A percentile compares a stretch with the other conserved stretches of the same genome.
These are phyloP conservation scores for Brenthis daphne DNA, from an alignment of 2,888 invertebrate genomes.

Conservation along the genomic window DNA sequence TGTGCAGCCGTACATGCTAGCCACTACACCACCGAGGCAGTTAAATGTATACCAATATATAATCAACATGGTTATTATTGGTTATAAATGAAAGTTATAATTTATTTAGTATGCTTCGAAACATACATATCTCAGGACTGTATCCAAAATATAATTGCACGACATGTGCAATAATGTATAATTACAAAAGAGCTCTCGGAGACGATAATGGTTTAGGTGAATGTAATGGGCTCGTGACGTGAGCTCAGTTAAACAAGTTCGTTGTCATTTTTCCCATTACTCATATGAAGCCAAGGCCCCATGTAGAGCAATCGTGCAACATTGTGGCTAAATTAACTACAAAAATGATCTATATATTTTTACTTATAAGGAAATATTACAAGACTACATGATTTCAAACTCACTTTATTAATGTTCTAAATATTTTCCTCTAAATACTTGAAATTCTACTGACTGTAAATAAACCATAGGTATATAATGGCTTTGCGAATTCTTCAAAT, in stretches of 20 bases:
- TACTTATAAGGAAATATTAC: slow-evolving; percentile 2
- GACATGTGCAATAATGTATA: not conserved
- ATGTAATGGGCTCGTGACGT: slow-evolving; percentile 12
- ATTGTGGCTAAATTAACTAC: not conserved
- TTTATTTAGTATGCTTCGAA: not conserved
- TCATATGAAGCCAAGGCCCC: slow-evolving; percentile 10
- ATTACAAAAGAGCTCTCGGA: slow-evolving; percentile 8
- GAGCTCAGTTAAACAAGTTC: slow-evolving; percentile 4
- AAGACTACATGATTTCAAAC: not conserved
- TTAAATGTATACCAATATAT: too few species aligned
- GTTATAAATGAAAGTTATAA: not conserved
- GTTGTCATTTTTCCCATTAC: slow-evolving; percentile 17
- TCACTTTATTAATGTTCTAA: too few species aligned
- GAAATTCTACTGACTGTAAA: not conserved
- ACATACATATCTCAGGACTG: not conserved
- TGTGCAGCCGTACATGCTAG: too few species aligned
- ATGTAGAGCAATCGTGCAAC: slow-evolving; percentile 1
- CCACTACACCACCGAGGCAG: too few species aligned
- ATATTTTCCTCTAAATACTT: not conserved
- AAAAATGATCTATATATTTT: not conserved
- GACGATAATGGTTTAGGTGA: slow-evolving; percentile 9
- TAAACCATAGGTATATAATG: too few species aligned
- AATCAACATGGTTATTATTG: too few species aligned
- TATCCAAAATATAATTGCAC: too few species aligned
- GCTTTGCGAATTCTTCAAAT: too few species aligned